phyloP scores from a whole-genome alignment of 2,113 vertebrate species.

The Nansenia antarctica region DNA sequence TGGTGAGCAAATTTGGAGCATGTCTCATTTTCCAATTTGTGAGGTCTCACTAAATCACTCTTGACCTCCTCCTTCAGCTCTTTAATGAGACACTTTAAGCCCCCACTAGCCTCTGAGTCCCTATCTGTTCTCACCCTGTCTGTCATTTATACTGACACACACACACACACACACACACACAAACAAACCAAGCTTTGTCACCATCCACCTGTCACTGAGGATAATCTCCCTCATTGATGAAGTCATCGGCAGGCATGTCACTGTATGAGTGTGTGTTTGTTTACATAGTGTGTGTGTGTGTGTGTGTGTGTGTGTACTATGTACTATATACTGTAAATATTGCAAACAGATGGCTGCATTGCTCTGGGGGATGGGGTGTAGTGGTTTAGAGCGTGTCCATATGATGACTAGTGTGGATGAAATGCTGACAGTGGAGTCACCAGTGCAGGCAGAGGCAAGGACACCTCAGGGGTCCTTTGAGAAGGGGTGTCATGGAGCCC shows the following conservation, averaged over 20 bases:
- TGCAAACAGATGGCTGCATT: not conserved
- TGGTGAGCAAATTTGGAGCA: not conserved
- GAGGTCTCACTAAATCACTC: not conserved
- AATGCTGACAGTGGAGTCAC: not conserved
- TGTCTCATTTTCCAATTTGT: not conserved
- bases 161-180: not conserved
- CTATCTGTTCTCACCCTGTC: not conserved
- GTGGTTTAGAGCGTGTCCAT: not conserved
- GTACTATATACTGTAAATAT: not conserved
- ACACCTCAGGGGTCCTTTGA: not conserved
- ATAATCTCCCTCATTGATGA: not conserved
- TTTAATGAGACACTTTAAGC: not conserved
- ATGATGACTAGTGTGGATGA: not conserved
- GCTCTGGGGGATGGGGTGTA: not conserved
- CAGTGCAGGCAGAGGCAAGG: not conserved
- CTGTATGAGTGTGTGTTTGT: constrained; percentile 2
- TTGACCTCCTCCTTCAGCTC: not conserved
- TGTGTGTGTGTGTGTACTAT: not conserved
- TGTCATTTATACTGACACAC: not conserved
- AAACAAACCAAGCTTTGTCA: not conserved
- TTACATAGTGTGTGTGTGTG: not conserved
- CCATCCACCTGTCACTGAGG: not conserved
- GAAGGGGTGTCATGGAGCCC: not conserved
- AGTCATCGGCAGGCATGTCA: not conserved
- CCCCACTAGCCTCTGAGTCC: not conserved